Base-by-base conservation (phyloP, 1,140 invertebrate genomes). In the Araneus ventricosus region DNA sequence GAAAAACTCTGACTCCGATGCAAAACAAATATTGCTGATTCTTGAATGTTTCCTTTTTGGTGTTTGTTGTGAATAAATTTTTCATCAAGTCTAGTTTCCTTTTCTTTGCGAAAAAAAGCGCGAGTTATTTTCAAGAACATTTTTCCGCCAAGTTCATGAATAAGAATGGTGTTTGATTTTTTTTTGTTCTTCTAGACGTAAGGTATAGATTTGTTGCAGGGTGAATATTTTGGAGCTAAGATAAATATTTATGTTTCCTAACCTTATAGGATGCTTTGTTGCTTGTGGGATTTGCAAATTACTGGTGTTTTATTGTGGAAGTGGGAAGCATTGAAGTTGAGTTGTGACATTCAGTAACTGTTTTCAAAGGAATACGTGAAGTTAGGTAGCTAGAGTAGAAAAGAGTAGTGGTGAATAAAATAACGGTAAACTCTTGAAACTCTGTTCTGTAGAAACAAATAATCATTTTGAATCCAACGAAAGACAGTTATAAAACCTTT, bases 1-100 rank as follows among this genome's bases (percentile, higher is more conserved):
- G 22, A 30, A 45, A 22, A 39, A 52, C 41, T 52, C 10, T 82
- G 80, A 82, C 80, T 39, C 80, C 80, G 41, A 82, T 82, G 80
- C 24, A 82, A 41, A 45, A 41, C 24, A 82, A 41, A 82, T 14
- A 82, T n/a, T 0, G 30, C 20, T 37, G 70, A 34, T 41, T 80
- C n/a, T 82, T 5, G 34, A 75, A 37, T 14, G 8, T 34, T 30
- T 30, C 4, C 24, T 70, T 14, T 70, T 8, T 70, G 7, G 7
- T 30, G 5, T 75, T n/a, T 63, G 59, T 63, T 63, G 5, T 14
- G 70, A 34, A 75, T 22, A 20, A 75, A 75, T 30, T 75, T 34
- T 75, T 34, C 30, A 75, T 14, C n/a, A n/a, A n/a, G 27, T 30
- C 10, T 67, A n/a, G 10, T 1, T 20, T 37, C 17, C 37, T 22